Base-by-base conservation (phyloP, 2,113 vertebrate genomes). In the Pterophyllum scalare region DNA sequence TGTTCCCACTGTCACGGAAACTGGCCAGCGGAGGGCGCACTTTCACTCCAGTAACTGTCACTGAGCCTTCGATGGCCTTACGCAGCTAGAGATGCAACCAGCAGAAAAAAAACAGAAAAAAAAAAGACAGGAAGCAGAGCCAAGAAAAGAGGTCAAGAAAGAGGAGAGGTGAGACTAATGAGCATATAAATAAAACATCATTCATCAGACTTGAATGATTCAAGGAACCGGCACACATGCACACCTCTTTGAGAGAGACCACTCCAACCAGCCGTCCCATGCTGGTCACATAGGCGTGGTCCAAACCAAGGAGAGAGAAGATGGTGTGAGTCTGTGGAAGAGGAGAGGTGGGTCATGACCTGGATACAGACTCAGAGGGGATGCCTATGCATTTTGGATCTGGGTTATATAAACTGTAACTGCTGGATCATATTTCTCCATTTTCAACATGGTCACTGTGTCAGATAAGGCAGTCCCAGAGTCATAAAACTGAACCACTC, bases 211-310 rank as follows among this genome's bases (percentile, higher is more conserved):
- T 24, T 58, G 1, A 70, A 38, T 10, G 19, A 14, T 3, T 57
- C 2, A 64, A 38, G 5, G 20, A 52, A 65, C 3, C 6, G 11
- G 54, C 9, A 61, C 17, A 14, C 4, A 20, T 7, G 35, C 95
- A 90, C 85, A 99, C 98, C 97, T 99, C 98, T 93, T 97, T 99
- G 59, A 99, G 95, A 19, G 98, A 97, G 59, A 99, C 98, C 60
- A 99, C 97, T 83, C 98, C 98, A 26, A 99, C 97, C 72, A 99
- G 96, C 22, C 97, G 96, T 62, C 98, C 98, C 1, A 98, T 99
- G 90, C 98, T 99, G 93, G 98, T 99, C 90, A 99, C 98, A 0
- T 98, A 99, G 0, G 98, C 98, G 0, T 99, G 98, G 94, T 99
- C 97, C 94, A 99, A 95, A 22, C 98, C 98, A 95, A 99, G 95